Evolutionary conservation across 2,888 invertebrate genomes (phyloP), one percentile per base, ranked within the genome.

Genomic region (Sphaeridia pumilis): DNA sequence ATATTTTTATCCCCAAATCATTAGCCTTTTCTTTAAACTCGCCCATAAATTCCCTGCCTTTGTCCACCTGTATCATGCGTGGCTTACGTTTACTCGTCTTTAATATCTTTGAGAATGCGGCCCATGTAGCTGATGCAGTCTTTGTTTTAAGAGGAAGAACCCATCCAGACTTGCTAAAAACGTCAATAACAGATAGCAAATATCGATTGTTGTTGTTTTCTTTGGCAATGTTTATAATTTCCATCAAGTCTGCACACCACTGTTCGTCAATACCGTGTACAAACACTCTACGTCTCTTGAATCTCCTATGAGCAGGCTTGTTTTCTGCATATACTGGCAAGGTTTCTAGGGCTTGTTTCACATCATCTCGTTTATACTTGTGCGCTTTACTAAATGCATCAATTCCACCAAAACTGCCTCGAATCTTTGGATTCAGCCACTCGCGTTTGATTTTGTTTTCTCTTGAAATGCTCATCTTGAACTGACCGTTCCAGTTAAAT

Each of bases 301-400:
- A 58, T 21, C 42, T 20, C 17, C 43, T 41, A 31, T 20, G 42
- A 7, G 43, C 52, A 10, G 55, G 45, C n/a, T 17, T 12, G 43
- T 58, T 56, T 47, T 51, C 7, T 35, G 72, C 70, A 63, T 58
- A 56, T 4, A 49, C 45, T 1, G 51, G 76, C 20, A 53, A 26
- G 3, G 22, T 22, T 20, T 42, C n/a, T 20, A 53, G 26, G 2
- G 31, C 35, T 24, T 38, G 14, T 20, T 24, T 2, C n/a, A 53
- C 31, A 4, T 41, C 14, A 12, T 27, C 12, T 4, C 27, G 25
- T 4, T 26, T 26, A 41, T 2, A 35, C 27, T 25, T 35, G 20
- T 31, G 7, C 10, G 31, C 31, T 31, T 14, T 7, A 10, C 12
- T 10, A 48, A 53, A 42, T 1, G 3, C 43, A 24, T n/a, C 3